Conservation (phyloP, 2,797 vertebrate species). For the Tiaroga cobitis region DNA sequence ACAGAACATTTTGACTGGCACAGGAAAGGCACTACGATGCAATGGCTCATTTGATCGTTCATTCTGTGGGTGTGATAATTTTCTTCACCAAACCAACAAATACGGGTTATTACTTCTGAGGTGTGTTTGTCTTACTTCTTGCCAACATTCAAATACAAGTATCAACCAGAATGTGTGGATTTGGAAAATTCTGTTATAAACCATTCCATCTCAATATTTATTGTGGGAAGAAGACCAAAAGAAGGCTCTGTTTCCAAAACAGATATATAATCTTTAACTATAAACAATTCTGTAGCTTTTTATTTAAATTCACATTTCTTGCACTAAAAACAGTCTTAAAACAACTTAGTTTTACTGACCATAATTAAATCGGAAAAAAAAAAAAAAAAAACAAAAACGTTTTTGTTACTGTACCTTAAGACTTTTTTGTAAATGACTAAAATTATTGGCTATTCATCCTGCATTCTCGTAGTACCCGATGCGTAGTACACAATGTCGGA, state of each 20-base stretch:
- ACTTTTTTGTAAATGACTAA: background rate
- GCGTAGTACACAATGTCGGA: background rate
- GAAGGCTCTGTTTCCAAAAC: background rate
- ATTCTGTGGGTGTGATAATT: constrained; percentile 24
- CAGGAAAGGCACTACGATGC: background rate
- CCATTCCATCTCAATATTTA: constrained; percentile 1
- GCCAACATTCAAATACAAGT: background rate
- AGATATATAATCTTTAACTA: background rate
- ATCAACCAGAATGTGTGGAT: constrained; percentile 22
- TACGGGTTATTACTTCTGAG: background rate
- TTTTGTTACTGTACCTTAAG: constrained; percentile 6
- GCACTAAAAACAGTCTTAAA: background rate
- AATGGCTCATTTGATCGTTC: constrained; percentile 26
- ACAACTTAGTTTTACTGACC: background rate
- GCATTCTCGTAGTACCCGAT: too few species aligned
- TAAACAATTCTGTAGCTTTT: background rate
- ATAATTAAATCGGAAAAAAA: background rate
- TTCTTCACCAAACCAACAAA: constrained; percentile 9
- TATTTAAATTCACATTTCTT: background rate
- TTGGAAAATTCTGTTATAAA: constrained; percentile 14
- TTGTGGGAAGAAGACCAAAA: constrained; percentile 15
- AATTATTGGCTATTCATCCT: background rate
- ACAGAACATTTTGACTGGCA: constrained; percentile 22
- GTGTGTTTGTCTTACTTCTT: constrained; percentile 12
- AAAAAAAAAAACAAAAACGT: background rate